phyloP scores from a whole-genome alignment of 1,140 invertebrate genomes.

The Samia ricini region DNA sequence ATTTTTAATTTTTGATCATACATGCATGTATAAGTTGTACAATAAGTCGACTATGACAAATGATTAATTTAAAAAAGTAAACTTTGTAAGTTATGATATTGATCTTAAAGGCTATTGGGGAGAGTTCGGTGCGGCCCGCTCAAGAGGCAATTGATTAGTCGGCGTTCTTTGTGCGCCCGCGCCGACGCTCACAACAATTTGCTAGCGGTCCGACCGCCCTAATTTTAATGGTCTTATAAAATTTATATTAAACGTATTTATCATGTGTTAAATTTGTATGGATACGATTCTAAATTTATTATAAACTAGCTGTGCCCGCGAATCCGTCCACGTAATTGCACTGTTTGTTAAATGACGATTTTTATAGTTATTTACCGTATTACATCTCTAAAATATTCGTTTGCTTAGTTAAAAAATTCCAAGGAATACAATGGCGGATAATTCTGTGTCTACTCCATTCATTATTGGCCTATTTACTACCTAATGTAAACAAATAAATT shows the following conservation, averaged over 20 bases:
- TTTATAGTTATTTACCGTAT: too few relatives aligned
- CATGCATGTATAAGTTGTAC: background rate
- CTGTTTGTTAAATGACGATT: background rate
- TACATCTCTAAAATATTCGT: too few relatives aligned
- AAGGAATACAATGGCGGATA: too few relatives aligned
- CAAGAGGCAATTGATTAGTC: conserved; percentile 70
- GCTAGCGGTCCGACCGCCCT: conserved; percentile 71
- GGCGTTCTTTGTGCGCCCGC: conserved; percentile 57
- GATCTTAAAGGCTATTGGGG: background rate
- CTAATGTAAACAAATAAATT: too few relatives aligned
- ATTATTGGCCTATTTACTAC: too few relatives aligned
- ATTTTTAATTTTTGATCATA: background rate
- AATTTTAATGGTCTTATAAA: conserved; percentile 77
- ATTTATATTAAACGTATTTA: conserved; percentile 77
- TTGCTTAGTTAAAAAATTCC: too few relatives aligned
- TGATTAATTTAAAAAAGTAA: conserved; percentile 2
- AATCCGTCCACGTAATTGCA: too few relatives aligned
- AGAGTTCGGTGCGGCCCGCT: conserved; percentile 22
- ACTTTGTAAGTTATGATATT: conserved; percentile 1
- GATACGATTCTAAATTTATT: conserved; percentile 20
- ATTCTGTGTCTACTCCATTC: too few relatives aligned
- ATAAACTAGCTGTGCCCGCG: too few relatives aligned
- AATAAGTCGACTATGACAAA: background rate
- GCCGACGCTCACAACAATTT: conserved; percentile 71
- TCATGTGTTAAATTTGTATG: conserved; percentile 50